Conservation (phyloP, 2,888 invertebrate genomes). For the Scaptomyza tumidula region DNA sequence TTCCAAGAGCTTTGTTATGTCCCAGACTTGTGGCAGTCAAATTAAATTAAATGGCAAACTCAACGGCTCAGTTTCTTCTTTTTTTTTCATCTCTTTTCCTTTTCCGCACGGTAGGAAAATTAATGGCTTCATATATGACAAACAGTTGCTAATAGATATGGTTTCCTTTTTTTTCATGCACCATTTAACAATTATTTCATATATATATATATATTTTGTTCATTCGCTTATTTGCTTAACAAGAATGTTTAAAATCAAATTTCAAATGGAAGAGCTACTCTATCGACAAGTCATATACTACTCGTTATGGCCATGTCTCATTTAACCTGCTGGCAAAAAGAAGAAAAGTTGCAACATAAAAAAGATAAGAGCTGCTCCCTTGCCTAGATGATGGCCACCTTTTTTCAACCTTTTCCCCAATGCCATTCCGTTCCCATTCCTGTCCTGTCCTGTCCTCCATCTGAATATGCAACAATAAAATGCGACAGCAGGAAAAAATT, state of each 20-base stretch:
- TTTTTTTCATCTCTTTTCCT: not conserved
- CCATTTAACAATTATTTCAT: not conserved
- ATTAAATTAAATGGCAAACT: constrained; percentile 82
- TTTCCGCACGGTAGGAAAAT: constrained; percentile 24
- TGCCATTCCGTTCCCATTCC: not conserved
- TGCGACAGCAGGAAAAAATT: constrained; percentile 62
- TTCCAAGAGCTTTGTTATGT: constrained; percentile 56
- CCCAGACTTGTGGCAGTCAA: constrained; percentile 57
- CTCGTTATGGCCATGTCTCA: constrained; percentile 34
- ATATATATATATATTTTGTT: not conserved
- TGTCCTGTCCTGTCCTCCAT: constrained; percentile 29
- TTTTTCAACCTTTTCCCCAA: not conserved
- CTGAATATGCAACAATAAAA: constrained; percentile 73
- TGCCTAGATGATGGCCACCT: constrained; percentile 7
- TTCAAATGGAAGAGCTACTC: not conserved
- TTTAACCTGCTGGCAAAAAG: constrained; percentile 40
- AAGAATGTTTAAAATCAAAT: not conserved
- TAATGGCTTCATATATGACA: constrained; percentile 47
- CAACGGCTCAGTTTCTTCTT: constrained; percentile 56
- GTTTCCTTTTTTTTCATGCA: not conserved
- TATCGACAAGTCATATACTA: constrained; percentile 15
- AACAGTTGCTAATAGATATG: constrained; percentile 35
- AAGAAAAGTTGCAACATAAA: constrained; percentile 68
- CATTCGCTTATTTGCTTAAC: not conserved
- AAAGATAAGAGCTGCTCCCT: constrained; percentile 60